Evolutionary conservation across 2,888 invertebrate species (phyloP).

Genomic region (Ceratothoa steindachneri): DNA sequence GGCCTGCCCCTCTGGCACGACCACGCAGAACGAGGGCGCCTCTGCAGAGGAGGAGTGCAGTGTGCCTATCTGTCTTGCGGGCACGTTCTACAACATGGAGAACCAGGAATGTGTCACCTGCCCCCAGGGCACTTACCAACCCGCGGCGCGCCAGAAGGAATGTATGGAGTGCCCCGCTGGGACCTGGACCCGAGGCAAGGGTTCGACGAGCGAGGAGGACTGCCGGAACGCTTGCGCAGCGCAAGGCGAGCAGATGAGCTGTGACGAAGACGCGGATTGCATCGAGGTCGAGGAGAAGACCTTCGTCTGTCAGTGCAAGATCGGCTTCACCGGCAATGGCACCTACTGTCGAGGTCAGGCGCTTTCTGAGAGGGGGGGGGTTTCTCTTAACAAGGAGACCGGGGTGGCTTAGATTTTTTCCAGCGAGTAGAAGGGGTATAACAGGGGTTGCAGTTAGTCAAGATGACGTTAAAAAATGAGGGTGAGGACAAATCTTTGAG

Average conservation of each 20-base stretch:
- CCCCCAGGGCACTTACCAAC: slow-evolving; percentile 83
- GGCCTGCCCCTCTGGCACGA: slow-evolving; percentile 80
- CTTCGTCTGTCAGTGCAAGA: slow-evolving; percentile 87
- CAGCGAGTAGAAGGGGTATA: no score
- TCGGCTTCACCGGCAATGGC: slow-evolving; percentile 86
- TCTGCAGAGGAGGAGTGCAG: slow-evolving; percentile 85
- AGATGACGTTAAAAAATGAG: no score
- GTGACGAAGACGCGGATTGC: slow-evolving; percentile 82
- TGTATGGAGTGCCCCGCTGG: slow-evolving; percentile 85
- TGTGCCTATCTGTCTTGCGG: slow-evolving; percentile 77
- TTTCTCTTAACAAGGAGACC: no score
- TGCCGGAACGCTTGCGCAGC: slow-evolving; percentile 89
- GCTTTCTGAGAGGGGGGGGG: neutral
- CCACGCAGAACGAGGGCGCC: slow-evolving; percentile 74
- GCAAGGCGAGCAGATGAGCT: slow-evolving; percentile 68
- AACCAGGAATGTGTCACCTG: slow-evolving; percentile 81
- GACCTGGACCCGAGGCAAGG: slow-evolving; percentile 67
- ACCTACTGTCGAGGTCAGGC: slow-evolving; percentile 56
- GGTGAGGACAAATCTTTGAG: no score
- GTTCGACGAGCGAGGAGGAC: slow-evolving; percentile 65
- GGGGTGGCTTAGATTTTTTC: no score
- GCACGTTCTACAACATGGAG: slow-evolving; percentile 58
- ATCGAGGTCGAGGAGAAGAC: slow-evolving; percentile 69
- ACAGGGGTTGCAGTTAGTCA: no score
- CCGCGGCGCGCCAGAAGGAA: slow-evolving; percentile 78